Conservation (phyloP, 2,888 invertebrate species). For the Oligia fasciuncula region DNA sequence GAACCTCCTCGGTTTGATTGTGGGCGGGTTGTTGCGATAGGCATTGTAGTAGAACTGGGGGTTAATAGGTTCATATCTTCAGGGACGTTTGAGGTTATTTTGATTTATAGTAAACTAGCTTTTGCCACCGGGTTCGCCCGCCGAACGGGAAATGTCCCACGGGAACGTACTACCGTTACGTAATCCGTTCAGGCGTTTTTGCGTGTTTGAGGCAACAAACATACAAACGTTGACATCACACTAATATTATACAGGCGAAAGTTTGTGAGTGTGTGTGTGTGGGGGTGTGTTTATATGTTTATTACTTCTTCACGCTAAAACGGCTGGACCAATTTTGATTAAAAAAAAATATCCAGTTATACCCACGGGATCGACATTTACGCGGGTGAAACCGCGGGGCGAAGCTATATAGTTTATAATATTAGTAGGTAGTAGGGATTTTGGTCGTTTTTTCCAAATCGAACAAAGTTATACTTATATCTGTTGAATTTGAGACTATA, state of each 20-base stretch:
- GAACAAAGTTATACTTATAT: background rate
- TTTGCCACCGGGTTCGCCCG: background rate
- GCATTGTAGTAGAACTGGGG: constrained; percentile 1
- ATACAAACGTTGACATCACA: background rate
- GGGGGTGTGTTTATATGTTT: too few species aligned
- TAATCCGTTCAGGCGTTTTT: background rate
- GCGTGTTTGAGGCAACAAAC: background rate
- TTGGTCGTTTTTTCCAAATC: background rate
- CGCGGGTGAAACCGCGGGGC: too few species aligned
- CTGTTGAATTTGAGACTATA: background rate
- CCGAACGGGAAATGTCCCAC: background rate
- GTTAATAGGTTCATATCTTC: constrained; percentile 21
- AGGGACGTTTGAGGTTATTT: constrained; percentile 1
- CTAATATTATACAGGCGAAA: too few species aligned
- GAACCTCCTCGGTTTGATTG: constrained; percentile 46
- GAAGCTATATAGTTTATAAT: background rate
- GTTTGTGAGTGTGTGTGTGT: too few species aligned
- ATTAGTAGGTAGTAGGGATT: background rate
- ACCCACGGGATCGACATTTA: too few species aligned
- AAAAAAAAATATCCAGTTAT: too few species aligned
- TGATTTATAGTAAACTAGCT: constrained; percentile 3
- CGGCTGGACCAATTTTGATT: too few species aligned
- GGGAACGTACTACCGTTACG: background rate
- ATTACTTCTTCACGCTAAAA: too few species aligned
- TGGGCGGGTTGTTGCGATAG: constrained; percentile 35